These are phyloP conservation scores for Cabera pusaria DNA, from an alignment of 2,888 invertebrate genomes.

Conservation along the genomic window DNA sequence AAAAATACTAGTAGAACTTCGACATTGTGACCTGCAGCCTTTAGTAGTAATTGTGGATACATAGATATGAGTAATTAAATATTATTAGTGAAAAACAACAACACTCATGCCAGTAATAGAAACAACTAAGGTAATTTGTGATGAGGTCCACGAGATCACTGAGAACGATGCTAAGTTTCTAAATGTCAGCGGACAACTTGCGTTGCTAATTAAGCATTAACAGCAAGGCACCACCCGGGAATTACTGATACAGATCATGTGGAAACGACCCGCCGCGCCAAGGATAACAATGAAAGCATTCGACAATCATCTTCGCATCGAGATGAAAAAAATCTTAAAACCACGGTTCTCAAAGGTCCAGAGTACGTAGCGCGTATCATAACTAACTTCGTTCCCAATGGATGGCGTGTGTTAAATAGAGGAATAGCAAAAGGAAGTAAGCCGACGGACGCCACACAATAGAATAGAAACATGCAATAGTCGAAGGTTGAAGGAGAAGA, in stretches of 20 bases:
- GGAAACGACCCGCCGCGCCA: constrained; percentile 8
- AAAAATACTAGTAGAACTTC: no score
- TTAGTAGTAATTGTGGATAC: no score
- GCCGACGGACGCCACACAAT: constrained; percentile 26
- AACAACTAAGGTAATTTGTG: no score
- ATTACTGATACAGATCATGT: not conserved
- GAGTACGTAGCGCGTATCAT: constrained; percentile 5
- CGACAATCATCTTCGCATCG: no score
- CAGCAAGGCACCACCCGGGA: no score
- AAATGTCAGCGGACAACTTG: constrained; percentile 1
- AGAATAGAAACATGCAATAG: constrained; percentile 36
- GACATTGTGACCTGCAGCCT: no score
- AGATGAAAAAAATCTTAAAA: no score
- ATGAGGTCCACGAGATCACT: constrained; percentile 1
- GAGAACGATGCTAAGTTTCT: not conserved
- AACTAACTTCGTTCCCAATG: constrained; percentile 5
- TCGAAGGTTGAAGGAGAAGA: constrained; percentile 29
- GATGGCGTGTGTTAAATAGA: constrained; percentile 23
- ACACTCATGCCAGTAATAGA: not conserved
- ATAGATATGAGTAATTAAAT: no score
- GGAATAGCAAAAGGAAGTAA: constrained; percentile 27
- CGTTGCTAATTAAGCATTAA: no score
- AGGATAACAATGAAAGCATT: no score
- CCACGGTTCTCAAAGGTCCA: constrained; percentile 1
- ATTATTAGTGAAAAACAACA: no score